Base-by-base conservation (phyloP, 2,113 vertebrate genomes). In the Sprattus sprattus region DNA sequence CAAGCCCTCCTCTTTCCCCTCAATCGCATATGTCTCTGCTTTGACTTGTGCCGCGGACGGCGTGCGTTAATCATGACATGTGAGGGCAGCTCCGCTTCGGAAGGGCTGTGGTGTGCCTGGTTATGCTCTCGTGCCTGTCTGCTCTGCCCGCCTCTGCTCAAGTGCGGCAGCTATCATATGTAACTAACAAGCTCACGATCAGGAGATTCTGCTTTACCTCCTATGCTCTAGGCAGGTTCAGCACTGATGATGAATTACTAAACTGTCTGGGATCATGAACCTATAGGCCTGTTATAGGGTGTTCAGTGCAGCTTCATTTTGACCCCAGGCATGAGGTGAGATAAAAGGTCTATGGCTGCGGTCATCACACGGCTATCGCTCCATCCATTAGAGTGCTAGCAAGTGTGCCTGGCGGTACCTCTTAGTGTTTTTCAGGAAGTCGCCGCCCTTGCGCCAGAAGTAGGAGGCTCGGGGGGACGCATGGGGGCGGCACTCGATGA, bases 391-490 rank as follows among this genome's bases (percentile, higher is more conserved):
- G 13, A 49, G 47, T 11, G 47, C 0, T 49, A 8, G 25, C 28
- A 1, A 28, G n/a, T 28, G 71, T 44, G 10, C 28, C 22, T n/a
- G 54, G 4, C 5, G 28, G 13, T 96, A 97, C 96, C 97, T 96
- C 91, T 92, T 89, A 85, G 78, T 93, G 86, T 91, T 94, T 86
- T n/a, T 93, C 88, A 98, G 91, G 83, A 86, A 71, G n/a, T 96
- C 92, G 0, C 89, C 88, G 20, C 93, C 95, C 88, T 93, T 96
- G 89, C 94, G 96, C 97, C 97, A 98, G 87, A 91, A 94, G 85
- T 96, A 78, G 0, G 84, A 85, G 11, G 97, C 97, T 87, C 92
- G 94, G n/a, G 97, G 97, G 81, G 97, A 97, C 6, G 97, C 96
- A 0, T 90, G 93, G 0, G 97, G 97, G 44, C 94, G 96, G 67